These are phyloP conservation scores for Sitobion miscanthi DNA, from an alignment of 1,140 invertebrate species.

Conservation along the genomic window DNA sequence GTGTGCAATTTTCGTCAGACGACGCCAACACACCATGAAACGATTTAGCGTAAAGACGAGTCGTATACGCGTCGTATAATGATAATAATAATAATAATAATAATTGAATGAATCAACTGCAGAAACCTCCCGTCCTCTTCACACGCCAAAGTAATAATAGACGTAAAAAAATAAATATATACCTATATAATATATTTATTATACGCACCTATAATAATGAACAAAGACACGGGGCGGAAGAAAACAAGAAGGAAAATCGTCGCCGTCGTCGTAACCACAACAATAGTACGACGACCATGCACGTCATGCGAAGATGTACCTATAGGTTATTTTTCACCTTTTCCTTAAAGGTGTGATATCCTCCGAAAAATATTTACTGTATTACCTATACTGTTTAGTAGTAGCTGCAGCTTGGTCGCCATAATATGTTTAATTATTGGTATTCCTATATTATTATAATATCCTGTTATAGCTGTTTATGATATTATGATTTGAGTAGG, in stretches of 20 bases:
- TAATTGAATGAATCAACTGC: conserved; percentile 5
- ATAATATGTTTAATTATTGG: background rate
- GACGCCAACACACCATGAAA: conserved; percentile 3
- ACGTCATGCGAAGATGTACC: background rate
- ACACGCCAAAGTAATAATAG: background rate
- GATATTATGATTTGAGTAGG: background rate
- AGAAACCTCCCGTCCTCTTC: background rate
- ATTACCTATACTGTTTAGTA: background rate
- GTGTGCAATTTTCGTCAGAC: background rate
- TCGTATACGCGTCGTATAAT: background rate
- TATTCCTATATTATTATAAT: background rate
- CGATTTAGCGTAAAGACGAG: background rate
- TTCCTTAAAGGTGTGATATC: background rate
- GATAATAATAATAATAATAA: background rate
- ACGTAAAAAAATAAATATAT: background rate
- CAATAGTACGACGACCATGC: background rate
- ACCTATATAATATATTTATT: too few relatives aligned
- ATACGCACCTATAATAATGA: background rate
- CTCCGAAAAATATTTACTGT: background rate
- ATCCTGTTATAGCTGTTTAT: background rate
- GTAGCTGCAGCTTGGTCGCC: too few relatives aligned
- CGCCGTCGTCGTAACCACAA: background rate
- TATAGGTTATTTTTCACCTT: background rate
- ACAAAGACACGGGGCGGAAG: background rate
- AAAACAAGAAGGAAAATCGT: background rate